phyloP scores from a whole-genome alignment of 2,888 invertebrate genomes.

The Apamea crenata region DNA sequence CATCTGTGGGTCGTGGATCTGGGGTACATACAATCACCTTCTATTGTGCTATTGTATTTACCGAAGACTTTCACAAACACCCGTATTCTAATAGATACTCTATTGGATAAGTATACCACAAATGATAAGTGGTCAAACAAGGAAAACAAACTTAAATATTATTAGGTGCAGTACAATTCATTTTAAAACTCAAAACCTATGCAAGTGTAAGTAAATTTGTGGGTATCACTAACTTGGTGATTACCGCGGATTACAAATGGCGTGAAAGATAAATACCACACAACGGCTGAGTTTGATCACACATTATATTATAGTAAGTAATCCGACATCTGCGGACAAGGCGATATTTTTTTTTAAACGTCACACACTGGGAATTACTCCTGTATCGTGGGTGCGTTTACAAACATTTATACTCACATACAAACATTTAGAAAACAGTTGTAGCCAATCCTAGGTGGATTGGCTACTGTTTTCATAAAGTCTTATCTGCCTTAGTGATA shows the following conservation, averaged over 20 bases:
- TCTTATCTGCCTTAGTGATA: conserved; percentile 29
- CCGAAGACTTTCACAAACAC: conserved; percentile 9
- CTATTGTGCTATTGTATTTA: conserved; percentile 3
- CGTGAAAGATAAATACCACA: background rate
- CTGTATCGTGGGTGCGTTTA: no score
- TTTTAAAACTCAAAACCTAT: background rate
- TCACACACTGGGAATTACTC: no score
- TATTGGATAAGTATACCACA: background rate
- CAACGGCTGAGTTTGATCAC: conserved; percentile 10
- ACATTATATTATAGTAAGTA: background rate
- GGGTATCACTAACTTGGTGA: background rate
- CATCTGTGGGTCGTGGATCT: background rate
- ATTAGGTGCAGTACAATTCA: background rate
- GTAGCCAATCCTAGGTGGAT: background rate
- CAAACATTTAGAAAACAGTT: conserved; percentile 3
- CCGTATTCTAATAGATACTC: background rate
- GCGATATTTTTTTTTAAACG: background rate
- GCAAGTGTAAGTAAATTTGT: background rate
- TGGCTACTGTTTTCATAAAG: background rate
- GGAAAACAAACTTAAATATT: background rate
- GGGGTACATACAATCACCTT: background rate
- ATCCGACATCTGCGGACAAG: background rate
- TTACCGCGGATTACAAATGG: conserved; percentile 10
- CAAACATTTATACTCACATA: no score
- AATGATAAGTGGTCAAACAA: background rate